Evolutionary conservation across 1,140 invertebrate genomes (phyloP).

Genomic region (Ptiloglossa arizonensis): DNA sequence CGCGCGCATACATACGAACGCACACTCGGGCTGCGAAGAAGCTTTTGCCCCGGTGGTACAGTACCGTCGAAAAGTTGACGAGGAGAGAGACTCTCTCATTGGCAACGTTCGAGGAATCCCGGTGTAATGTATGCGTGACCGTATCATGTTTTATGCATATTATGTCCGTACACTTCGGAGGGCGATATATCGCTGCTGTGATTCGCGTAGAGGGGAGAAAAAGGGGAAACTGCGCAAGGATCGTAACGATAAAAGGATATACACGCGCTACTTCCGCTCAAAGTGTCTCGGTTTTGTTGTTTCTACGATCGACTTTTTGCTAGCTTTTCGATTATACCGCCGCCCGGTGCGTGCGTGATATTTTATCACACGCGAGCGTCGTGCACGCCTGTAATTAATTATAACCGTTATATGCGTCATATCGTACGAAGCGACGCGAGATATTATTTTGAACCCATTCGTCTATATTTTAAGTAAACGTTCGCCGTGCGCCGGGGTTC

Average conservation of each 20-base stretch:
- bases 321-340: constrained; percentile 1
- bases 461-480: constrained; percentile 22
- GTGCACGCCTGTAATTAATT: constrained; percentile 25
- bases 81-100: neutral
- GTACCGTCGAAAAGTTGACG: constrained; percentile 43
- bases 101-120: constrained; percentile 2
- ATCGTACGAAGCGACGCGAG: constrained; percentile 13
- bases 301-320: neutral
- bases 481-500: neutral
- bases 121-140: constrained; percentile 5
- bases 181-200: constrained; percentile 8
- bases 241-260: constrained; percentile 5
- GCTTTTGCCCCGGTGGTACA: constrained; percentile 46
- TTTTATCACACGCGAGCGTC: constrained; percentile 32
- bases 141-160: constrained; percentile 37
- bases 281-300: neutral
- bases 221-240: neutral
- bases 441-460: constrained; percentile 13
- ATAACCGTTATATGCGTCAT: constrained; percentile 20
- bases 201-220: neutral
- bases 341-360: neutral
- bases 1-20: too few relatives aligned
- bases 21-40: constrained; percentile 18
- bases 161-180: neutral
- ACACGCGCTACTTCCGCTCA: neutral